Evolutionary conservation across 2,113 vertebrate genomes (phyloP), one percentile per base, ranked within the genome.

Genomic region (Alectura lathami): DNA sequence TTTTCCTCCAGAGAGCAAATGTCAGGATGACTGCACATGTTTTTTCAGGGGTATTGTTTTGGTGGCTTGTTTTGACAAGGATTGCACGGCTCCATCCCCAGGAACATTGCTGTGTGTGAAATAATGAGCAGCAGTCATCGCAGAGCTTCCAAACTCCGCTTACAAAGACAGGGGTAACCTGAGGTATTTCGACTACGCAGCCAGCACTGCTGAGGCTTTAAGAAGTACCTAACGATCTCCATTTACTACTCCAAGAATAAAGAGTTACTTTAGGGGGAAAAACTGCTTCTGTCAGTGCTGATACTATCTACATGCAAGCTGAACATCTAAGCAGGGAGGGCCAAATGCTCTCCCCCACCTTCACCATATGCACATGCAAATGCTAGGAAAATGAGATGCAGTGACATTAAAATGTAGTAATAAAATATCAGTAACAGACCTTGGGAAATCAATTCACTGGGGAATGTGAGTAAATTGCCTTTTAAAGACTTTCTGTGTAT

Each of bases 381-480:
- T 2, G 5, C 51, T 36, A 32, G 26, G 38, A 60, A 86, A 76
- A 62, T 45, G 23, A 12, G 27, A 67, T 43, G 23, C 12, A 45
- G 13, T 68, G 72, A 45, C 51, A 59, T 77, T 94, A 70, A 62
- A 68, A 62, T 82, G 51, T 20, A 40, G 48, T 66, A 17, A 50
- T 77, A 91, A 48, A 64, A 43, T 76, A 86, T 87, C 95, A 74
- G 34, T 84, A 30, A 68, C 26, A 74, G 50, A 89, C 85, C 38
- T 86, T 86, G 45, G 80, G 95, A 89, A 91, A 60, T 80, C 80
- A 88, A 79, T 91, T 94, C 72, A 32, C 60, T 89, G 83, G 92
- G 89, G 90, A 54, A 60, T 27, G 36, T 83, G 86, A 92, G 60
- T 84, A 96, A 97, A 87, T 86, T 94, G 22, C 38, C 38, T 93